Conservation (phyloP, 1,140 invertebrate species). For the Globodera ellingtonae region DNA sequence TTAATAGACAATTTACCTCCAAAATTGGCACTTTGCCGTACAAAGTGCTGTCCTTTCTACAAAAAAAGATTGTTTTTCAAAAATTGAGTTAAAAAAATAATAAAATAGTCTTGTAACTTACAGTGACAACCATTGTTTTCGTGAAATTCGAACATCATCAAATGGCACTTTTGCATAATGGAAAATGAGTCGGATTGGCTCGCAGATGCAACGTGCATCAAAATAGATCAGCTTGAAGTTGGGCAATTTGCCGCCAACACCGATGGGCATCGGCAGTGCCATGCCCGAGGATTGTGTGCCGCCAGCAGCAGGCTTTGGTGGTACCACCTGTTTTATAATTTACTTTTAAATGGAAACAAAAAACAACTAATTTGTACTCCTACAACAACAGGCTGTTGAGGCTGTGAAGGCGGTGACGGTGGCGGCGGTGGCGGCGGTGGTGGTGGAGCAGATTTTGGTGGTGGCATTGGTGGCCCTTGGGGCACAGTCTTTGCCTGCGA, state of each 20-base stretch:
- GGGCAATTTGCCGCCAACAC: conserved; percentile 10
- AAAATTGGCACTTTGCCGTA: conserved; percentile 50
- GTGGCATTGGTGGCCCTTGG: not conserved
- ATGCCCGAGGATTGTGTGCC: not conserved
- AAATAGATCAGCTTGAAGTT: conserved; percentile 33
- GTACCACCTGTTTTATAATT: conserved; percentile 2
- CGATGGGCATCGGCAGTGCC: conserved; percentile 13
- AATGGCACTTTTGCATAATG: conserved; percentile 32
- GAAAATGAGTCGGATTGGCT: conserved; percentile 22
- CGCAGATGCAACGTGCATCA: conserved; percentile 29
- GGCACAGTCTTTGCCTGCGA: not conserved
- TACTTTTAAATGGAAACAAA: no score
- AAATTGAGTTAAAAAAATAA: not conserved
- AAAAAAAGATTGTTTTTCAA: not conserved
- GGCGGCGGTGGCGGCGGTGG: conserved; percentile 1
- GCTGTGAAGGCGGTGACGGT: not conserved
- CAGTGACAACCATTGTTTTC: conserved; percentile 47
- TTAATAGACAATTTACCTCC: conserved; percentile 29
- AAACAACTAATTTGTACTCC: not conserved
- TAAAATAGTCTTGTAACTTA: conserved; percentile 30
- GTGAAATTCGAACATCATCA: conserved; percentile 40
- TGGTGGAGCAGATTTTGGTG: not conserved
- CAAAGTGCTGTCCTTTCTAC: conserved; percentile 28
- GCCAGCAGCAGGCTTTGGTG: not conserved
- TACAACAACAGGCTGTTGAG: not conserved